Base-by-base conservation (phyloP, 30 jellyfish, hydroid and myxozoan genomes). In the Mastigias papua region DNA sequence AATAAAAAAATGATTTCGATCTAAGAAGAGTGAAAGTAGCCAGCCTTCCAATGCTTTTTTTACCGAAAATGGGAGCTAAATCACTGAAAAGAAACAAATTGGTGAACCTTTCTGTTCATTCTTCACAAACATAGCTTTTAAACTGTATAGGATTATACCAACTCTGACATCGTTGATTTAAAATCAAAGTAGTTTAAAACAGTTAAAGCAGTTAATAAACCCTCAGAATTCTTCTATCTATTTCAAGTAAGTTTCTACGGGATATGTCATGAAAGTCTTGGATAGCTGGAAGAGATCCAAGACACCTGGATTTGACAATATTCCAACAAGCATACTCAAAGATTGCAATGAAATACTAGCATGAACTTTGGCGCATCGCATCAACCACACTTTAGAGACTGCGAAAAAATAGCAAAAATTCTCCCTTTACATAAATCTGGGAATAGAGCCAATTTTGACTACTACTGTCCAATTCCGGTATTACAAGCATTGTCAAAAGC, bases 371-470 rank as follows among this genome's bases (percentile, higher is more conserved):
- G 69, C 84, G 51, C 33, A 67, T 42, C 68, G 30, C 19, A 31
- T 72, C 67, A 32, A 34, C 83, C 83, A 23, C 27, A 22, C 81
- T 26, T 69, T 69, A 23, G 60, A 74, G 42, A 74, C 80, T 74
- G 86, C 33, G 76, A 37, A 23, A 33, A 50, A 28, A 37, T 74
- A 74, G 86, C 86, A 74, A 74, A 74, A 74, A 42, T 48, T 37
- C 79, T 74, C 42, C 48, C 86, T 74, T 74, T 74, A 62, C 42
- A 48, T 50, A 31, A 33, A 28, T 74, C 73, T n/a, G n/a, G n/a
- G n/a, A n/a, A n/a, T n/a, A n/a, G n/a, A n/a, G n/a, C n/a, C n/a
- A n/a, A n/a, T n/a, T n/a, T n/a, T n/a, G n/a, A n/a, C n/a, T n/a
- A n/a, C n/a, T n/a, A n/a, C n/a, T n/a, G n/a, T n/a, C n/a, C n/a